A percentile compares a stretch with the other conserved stretches of the same genome.
Evolutionary conservation across 2,113 vertebrate species (phyloP).

Genomic region (Apeltes quadracus): DNA sequence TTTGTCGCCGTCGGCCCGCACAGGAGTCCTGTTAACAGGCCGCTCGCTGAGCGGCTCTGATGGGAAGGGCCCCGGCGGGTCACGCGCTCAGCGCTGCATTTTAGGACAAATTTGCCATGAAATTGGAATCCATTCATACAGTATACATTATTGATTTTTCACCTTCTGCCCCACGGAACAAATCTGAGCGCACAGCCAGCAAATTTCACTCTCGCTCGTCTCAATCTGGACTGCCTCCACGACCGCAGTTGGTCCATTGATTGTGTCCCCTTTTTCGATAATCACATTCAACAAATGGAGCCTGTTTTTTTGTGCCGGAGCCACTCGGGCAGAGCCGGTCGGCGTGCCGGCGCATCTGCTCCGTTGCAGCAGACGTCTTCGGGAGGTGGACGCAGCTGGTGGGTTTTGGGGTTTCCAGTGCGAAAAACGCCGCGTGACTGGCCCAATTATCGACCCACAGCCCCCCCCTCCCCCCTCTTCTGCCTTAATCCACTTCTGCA

Average conservation of each 20-base stretch:
- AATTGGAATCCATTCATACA: background rate
- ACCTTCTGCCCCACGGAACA: conserved; percentile 3
- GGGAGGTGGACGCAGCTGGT: conserved; percentile 72
- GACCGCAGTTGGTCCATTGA: conserved; percentile 42
- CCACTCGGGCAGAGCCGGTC: conserved; percentile 50
- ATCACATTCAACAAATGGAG: conserved; percentile 54
- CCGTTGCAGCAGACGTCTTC: conserved; percentile 65
- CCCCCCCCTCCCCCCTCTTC: conserved; percentile 24
- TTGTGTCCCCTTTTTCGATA: conserved; percentile 30
- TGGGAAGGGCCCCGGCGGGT: background rate
- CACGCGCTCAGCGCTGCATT: conserved; percentile 6
- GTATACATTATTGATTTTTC: conserved; percentile 30
- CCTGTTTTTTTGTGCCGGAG: conserved; percentile 29
- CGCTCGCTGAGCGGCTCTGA: background rate
- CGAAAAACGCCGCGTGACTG: conserved; percentile 73
- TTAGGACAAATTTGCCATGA: background rate
- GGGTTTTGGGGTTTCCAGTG: conserved; percentile 57
- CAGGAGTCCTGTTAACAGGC: conserved; percentile 24
- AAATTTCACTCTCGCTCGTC: conserved; percentile 7
- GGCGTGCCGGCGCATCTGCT: conserved; percentile 37
- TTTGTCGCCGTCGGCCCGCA: conserved; percentile 26
- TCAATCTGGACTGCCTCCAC: background rate
- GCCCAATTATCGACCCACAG: conserved; percentile 73
- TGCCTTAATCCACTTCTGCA: conserved; percentile 69
- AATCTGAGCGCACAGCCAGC: background rate